phyloP scores from a whole-genome alignment of 30 jellyfish, hydroid and myxozoan species.

The Rhopilema esculentum region DNA sequence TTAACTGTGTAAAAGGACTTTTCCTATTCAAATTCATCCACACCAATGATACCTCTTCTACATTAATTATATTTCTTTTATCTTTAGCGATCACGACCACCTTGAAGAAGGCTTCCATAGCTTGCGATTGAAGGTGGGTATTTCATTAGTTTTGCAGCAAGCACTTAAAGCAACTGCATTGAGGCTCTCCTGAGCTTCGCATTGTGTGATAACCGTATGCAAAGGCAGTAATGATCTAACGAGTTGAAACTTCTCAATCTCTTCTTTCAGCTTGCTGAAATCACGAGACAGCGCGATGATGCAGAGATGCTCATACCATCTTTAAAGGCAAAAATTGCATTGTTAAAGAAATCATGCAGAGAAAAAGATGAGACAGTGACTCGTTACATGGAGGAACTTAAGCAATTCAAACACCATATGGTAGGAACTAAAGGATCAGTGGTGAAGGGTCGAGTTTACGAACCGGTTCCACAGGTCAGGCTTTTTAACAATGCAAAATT shows the following conservation, averaged over 20 bases:
- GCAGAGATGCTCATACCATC: constrained; percentile 94
- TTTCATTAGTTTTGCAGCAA: not conserved
- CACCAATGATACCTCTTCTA: too few species aligned
- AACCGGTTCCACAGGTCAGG: constrained; percentile 33
- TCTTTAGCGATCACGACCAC: constrained; percentile 92
- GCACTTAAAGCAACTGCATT: not conserved
- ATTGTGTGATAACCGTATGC: too few species aligned
- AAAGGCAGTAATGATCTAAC: too few species aligned
- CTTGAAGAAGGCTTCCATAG: constrained; percentile 98
- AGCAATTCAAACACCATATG: constrained; percentile 55
- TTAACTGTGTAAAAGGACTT: too few species aligned
- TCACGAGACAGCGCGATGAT: constrained; percentile 95
- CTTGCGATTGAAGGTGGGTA: constrained; percentile 79
- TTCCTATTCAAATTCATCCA: too few species aligned
- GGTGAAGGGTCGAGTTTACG: constrained; percentile 14
- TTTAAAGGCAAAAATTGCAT: constrained; percentile 77
- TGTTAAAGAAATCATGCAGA: constrained; percentile 80
- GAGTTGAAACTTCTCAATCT: too few species aligned
- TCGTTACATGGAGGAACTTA: constrained; percentile 55
- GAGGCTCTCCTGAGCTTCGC: too few species aligned
- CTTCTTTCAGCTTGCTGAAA: constrained; percentile 93
- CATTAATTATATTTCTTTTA: not conserved
- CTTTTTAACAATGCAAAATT: not conserved
- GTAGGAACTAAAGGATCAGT: not conserved
- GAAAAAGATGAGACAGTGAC: constrained; percentile 86